Percentiles rank a stretch among this genome's conserved stretches.
Evolutionary conservation across 30 jellyfish, hydroid and myxozoan species (phyloP).

Genomic region (Cassiopea andromeda): DNA sequence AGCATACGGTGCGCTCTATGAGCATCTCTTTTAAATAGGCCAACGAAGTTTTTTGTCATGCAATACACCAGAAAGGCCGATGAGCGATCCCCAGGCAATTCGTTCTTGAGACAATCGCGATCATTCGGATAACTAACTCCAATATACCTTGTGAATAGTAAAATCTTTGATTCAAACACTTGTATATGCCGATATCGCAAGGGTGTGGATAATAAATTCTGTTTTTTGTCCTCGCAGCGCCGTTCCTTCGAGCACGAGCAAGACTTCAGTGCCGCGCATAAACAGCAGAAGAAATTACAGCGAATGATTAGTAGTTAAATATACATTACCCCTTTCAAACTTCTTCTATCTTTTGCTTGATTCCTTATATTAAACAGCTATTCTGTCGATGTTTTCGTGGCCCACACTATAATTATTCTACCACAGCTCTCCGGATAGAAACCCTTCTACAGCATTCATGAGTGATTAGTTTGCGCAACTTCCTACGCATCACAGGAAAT

Average conservation of each 20-base stretch:
- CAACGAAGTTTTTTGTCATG: neutral
- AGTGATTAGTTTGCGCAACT: conserved; percentile 52
- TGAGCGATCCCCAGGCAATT: neutral
- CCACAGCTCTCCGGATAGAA: conserved; percentile 48
- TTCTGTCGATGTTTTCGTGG: neutral
- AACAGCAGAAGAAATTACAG: neutral
- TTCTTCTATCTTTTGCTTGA: neutral
- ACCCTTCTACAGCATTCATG: conserved; percentile 52
- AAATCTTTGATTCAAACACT: neutral
- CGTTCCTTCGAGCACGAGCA: conserved; percentile 18
- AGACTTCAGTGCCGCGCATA: neutral
- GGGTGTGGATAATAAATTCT: neutral
- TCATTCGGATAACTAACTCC: neutral
- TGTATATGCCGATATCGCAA: neutral
- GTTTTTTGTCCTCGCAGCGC: conserved; percentile 29
- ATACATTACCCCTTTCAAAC: conserved; percentile 11
- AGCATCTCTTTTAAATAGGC: neutral
- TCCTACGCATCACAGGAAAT: conserved; percentile 75
- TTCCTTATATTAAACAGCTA: neutral
- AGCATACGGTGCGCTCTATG: neutral
- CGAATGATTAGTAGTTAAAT: neutral
- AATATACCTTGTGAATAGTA: neutral
- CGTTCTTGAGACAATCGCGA: neutral
- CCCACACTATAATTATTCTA: neutral
- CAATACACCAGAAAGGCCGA: neutral